Evolutionary conservation across 2,888 invertebrate species (phyloP), one percentile per base, ranked within the genome.

Genomic region (Lapara coniferarum): DNA sequence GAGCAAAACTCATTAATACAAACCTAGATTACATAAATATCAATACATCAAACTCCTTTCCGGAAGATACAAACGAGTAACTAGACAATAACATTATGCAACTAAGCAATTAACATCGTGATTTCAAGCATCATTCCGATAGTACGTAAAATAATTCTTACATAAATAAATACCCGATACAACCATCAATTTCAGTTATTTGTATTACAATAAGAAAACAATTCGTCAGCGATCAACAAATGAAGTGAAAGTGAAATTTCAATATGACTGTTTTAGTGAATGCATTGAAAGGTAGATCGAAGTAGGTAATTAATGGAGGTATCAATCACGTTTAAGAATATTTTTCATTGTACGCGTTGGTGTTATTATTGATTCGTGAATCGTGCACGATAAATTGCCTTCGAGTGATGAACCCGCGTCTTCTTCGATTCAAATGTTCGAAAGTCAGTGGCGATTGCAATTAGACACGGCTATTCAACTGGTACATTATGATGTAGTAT

Each of bases 221-320:
- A 81, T 75, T 58, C 73, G 78, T 74, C 78, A 75, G 71, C 81
- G 78, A 81, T 83, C 82, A 82, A 83, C 82, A 86, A 89, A 87
- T 84, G 84, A 76, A 83, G 92, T 89, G 92, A 92, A 92, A 92
- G 92, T 89, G 81, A 85, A 86, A 87, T 89, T 89, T 89, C 86
- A 88, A 88, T 88, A 88, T 81, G 79, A 81, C 82, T 84, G 84
- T 88, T 88, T 86, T 87, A 87, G 85, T 82, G 82, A 86, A 88
- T 79, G 77, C 82, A 77, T 82, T 79, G 82, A 85, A 85, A 85
- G 84, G 85, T 81, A 77, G 80, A 84, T 82, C 82, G 85, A 84
- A 85, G 81, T 74, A 80, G 82, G 83, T 87, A 90, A 90, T 91
- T 92, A 92, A 89, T 89, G 82, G 84, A 88, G 77, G 82, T 86